Percentiles rank a stretch among this genome's conserved stretches.
Conservation (phyloP, 2,113 vertebrate genomes). For the Puma concolor region DNA sequence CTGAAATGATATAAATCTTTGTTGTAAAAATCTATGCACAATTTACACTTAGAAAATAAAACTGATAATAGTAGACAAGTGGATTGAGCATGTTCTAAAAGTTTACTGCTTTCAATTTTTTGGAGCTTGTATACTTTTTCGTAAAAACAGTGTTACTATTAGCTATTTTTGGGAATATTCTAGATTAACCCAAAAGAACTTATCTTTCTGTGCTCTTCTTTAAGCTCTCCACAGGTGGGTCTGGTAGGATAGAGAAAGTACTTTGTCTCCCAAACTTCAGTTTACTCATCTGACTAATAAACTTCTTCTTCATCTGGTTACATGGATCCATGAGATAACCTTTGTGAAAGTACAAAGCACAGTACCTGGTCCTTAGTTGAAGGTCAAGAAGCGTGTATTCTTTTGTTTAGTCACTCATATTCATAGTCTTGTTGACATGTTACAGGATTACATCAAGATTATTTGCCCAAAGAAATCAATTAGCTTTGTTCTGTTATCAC, state of each 20-base stretch:
- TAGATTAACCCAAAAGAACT: neutral
- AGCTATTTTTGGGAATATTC: neutral
- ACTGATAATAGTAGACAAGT: neutral
- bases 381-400: neutral
- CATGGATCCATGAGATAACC: neutral
- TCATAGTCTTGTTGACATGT: neutral
- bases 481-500: neutral
- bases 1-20: neutral
- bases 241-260: neutral
- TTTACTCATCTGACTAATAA: neutral
- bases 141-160: neutral
- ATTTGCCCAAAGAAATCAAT: neutral
- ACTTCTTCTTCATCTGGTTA: neutral
- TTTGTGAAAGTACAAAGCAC: neutral
- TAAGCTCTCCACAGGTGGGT: neutral
- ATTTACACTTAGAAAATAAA: slow-evolving; percentile 18
- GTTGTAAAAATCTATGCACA: slow-evolving; percentile 10
- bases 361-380: neutral
- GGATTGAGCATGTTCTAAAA: neutral
- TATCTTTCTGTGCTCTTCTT: neutral
- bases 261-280: neutral
- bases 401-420: neutral
- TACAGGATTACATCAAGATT: neutral
- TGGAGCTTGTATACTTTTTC: neutral
- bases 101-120: neutral